Percentiles rank a stretch among this genome's conserved stretches.
Conservation (phyloP, 2,113 vertebrate species). For the Nyctereutes procyonoides region DNA sequence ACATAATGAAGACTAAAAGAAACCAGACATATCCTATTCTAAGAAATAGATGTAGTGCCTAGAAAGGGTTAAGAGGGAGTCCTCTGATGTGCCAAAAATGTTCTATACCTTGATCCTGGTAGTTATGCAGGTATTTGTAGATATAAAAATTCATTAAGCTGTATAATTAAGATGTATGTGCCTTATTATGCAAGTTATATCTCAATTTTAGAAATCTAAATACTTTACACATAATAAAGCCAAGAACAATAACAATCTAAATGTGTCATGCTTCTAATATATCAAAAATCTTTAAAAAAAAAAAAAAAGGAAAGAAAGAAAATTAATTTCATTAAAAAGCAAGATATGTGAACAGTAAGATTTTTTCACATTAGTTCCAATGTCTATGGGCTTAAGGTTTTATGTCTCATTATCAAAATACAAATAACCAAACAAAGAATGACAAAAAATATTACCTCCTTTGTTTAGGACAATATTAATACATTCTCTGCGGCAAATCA, state of each 20-base stretch:
- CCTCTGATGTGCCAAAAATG: neutral
- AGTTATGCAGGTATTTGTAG: neutral
- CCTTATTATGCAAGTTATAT: neutral
- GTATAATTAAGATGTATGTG: neutral
- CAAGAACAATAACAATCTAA: neutral
- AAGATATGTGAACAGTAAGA: neutral
- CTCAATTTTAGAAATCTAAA: neutral
- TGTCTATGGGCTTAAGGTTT: neutral
- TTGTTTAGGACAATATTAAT: neutral
- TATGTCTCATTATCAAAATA: constrained; percentile 17
- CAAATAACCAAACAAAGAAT: neutral
- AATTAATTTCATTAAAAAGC: neutral
- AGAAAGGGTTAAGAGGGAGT: neutral
- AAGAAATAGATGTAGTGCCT: neutral
- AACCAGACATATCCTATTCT: neutral
- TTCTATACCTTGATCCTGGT: neutral
- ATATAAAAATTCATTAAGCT: neutral
- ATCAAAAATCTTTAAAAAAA: neutral
- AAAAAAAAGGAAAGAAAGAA: neutral
- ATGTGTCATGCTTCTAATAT: neutral
- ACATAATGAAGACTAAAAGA: neutral
- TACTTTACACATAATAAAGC: neutral
- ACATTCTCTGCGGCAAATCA: neutral
- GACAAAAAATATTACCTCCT: neutral
- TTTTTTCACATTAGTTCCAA: neutral